Base-by-base conservation (phyloP, 2,113 vertebrate species). In the Colius striatus region DNA sequence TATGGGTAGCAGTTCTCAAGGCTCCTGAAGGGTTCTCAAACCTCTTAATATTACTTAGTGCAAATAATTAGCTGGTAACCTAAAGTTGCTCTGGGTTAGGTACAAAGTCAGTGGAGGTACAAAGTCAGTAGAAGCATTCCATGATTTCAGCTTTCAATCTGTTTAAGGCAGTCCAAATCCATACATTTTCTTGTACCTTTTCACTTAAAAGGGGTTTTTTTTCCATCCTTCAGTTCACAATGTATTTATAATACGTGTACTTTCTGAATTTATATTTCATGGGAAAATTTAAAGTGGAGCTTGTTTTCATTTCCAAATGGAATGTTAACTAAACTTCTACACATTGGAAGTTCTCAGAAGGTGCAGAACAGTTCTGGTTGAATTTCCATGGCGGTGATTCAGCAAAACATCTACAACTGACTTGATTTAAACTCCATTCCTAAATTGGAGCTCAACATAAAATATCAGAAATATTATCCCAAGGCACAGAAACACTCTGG, bases 381-480 rank as follows among this genome's bases (percentile, higher is more conserved):
- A 62, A 87, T 83, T 91, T 88, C 84, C 23, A n/a, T 57, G 78
- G 51, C 3, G 4, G 34, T 55, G 71, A 81, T 75, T 96, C 90
- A 93, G 76, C 72, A 86, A 75, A 93, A 77, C 25, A 71, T 67
- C 50, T 84, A 25, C 18, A 87, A 55, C 32, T 25, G 11, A 25
- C 53, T 72, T 71, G 65, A 92, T 77, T 92, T 77, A 77, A 94
- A 93, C 68, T 50, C 21, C 19, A 26, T 81, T 84, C 72, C 55
- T 88, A 86, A 94, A 94, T 45, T 86, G 45, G 32, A 83, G 29
- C 0, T 14, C 61, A 62, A 21, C 51, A n/a, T 81, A 65, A 91
- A 91, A 78, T 75, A 90, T 34, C 72, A 91, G 65, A 86, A 94
- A 62, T 81, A 58, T 17, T 86, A 88, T 67, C 61, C 57, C 34